These are phyloP conservation scores for Stichopus horrens DNA, from an alignment of 53 echinoderm and acorn worm genomes.

Conservation along the genomic window DNA sequence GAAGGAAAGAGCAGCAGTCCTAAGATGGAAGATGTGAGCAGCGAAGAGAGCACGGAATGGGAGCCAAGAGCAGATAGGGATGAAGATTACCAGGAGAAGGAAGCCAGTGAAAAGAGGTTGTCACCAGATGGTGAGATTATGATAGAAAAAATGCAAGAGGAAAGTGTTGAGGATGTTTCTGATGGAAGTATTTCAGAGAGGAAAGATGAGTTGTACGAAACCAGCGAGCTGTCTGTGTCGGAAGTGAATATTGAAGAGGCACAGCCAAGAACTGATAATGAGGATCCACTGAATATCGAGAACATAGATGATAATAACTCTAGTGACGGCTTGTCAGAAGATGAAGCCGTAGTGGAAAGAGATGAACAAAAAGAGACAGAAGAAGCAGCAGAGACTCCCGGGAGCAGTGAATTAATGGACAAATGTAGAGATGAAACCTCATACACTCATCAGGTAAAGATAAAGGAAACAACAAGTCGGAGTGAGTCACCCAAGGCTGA, in stretches of 20 bases:
- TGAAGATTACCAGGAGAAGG: not conserved
- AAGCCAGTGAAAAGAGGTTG: not conserved
- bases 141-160: not conserved
- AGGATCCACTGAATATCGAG: not conserved
- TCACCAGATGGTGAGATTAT: not conserved
- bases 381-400: too few relatives aligned
- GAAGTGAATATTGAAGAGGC: not conserved
- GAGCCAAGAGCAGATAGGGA: not conserved
- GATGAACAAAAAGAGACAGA: not conserved
- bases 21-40: not conserved
- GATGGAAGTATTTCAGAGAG: not conserved
- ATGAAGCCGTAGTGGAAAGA: not conserved
- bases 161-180: not conserved
- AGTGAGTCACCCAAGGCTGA: not conserved
- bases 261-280: not conserved
- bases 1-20: not conserved
- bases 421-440: not conserved
- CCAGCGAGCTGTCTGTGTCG: not conserved
- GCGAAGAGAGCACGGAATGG: conserved; percentile 7
- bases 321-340: not conserved
- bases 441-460: not conserved
- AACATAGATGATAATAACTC: too few relatives aligned
- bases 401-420: not conserved
- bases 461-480: not conserved
- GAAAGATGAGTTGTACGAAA: not conserved